Percentiles rank a stretch among this genome's conserved stretches.
These are phyloP conservation scores for Acrocephalus kingi DNA, from an alignment of 2,113 vertebrate genomes.

Conservation along the genomic window DNA sequence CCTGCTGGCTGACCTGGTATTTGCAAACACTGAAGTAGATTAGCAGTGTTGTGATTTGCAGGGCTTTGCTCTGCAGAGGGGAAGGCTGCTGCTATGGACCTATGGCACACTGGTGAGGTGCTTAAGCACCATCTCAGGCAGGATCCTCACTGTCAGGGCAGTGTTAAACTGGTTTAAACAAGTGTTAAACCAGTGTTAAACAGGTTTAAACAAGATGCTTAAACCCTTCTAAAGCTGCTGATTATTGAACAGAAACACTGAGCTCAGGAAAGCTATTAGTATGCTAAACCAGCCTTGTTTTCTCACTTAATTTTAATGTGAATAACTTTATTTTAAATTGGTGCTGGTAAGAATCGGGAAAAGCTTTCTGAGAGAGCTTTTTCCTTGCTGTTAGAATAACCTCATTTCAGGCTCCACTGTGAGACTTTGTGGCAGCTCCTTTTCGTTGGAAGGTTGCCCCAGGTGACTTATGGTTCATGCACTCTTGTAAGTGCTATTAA, in stretches of 20 bases:
- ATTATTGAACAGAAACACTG: conserved; percentile 3
- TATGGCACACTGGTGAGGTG: background rate
- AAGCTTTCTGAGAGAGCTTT: background rate
- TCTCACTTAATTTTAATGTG: conserved; percentile 30
- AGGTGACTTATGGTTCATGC: conserved; percentile 15
- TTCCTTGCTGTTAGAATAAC: conserved; percentile 29
- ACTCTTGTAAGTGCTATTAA: conserved; percentile 23
- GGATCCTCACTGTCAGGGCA: background rate
- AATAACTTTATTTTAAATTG: conserved; percentile 25
- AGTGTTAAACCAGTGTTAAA: background rate
- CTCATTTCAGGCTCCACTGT: background rate
- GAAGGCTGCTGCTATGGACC: background rate
- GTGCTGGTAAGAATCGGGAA: background rate
- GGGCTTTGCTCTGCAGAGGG: background rate
- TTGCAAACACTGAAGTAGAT: background rate
- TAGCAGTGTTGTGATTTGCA: background rate
- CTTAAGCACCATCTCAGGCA: background rate
- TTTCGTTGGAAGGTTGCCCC: background rate
- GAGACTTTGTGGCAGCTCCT: conserved; percentile 25
- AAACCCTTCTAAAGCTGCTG: conserved; percentile 21
- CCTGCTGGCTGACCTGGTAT: background rate
- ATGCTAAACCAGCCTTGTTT: conserved; percentile 19
- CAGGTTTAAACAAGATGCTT: background rate
- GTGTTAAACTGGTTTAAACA: background rate
- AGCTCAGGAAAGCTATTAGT: conserved; percentile 12